These are phyloP conservation scores for Bombus cullumanus DNA, from an alignment of 1,140 invertebrate species.

Conservation along the genomic window DNA sequence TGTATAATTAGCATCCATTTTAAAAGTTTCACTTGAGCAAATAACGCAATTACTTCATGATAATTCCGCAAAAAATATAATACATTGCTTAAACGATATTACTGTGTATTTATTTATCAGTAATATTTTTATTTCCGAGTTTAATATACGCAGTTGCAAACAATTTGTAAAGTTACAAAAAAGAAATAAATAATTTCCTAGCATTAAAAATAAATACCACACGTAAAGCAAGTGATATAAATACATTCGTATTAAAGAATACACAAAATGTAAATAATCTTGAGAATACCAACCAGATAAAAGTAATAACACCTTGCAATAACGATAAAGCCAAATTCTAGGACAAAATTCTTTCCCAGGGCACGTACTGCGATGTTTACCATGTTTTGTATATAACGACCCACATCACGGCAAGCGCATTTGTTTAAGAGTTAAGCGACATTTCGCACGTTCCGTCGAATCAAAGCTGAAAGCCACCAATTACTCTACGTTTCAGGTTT, in stretches of 20 bases:
- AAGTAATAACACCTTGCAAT: background rate
- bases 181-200: background rate
- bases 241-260: too few species aligned
- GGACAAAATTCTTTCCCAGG: background rate
- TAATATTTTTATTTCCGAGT: background rate
- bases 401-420: background rate
- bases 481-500: background rate
- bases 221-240: background rate
- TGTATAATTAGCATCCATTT: background rate
- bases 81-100: background rate
- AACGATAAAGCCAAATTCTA: background rate
- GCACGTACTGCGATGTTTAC: background rate
- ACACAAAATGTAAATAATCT: background rate
- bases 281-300: background rate
- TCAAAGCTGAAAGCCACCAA: background rate
- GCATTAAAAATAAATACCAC: background rate
- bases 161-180: background rate
- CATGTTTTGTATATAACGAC: background rate
- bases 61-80: background rate
- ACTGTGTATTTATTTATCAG: background rate
- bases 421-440: background rate
- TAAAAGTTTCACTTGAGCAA: background rate
- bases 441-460: background rate
- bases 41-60: background rate
- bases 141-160: background rate